These are phyloP conservation scores for Sarcoramphus papa DNA, from an alignment of 2,797 vertebrate species.

Conservation along the genomic window DNA sequence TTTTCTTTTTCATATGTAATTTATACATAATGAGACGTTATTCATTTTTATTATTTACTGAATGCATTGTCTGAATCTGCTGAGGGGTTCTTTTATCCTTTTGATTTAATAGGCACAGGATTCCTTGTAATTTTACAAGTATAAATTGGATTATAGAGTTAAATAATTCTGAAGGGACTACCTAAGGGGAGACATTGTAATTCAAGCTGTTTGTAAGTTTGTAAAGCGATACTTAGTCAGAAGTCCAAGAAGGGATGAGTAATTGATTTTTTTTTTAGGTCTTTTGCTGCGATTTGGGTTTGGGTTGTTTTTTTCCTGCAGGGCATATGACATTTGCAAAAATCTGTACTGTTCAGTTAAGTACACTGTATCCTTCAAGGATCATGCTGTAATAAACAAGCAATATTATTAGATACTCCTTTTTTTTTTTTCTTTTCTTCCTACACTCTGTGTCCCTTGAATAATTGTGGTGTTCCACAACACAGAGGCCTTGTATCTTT, in stretches of 20 bases:
- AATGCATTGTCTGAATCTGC: not conserved
- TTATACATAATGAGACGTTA: not conserved
- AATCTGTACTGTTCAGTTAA: not conserved
- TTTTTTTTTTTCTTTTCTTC: not conserved
- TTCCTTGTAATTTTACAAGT: not conserved
- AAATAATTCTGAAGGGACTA: not conserved
- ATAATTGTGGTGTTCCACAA: not conserved
- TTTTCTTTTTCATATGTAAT: not conserved
- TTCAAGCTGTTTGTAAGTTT: not conserved
- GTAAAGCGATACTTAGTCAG: not conserved
- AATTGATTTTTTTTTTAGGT: not conserved
- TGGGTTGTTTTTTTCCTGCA: not conserved
- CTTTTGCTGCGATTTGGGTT: not conserved
- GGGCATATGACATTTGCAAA: not conserved
- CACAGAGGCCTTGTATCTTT: constrained; percentile 27
- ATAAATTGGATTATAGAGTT: not conserved
- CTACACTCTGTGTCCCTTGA: not conserved
- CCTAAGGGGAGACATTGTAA: not conserved
- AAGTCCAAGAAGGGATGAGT: not conserved
- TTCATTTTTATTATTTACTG: not conserved
- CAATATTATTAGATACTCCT: not conserved
- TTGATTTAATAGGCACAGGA: not conserved
- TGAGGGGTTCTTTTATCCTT: not conserved
- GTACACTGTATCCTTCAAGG: not conserved
- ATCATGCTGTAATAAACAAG: not conserved